These are phyloP conservation scores for Drosophila fungiperda DNA, from an alignment of 2,888 invertebrate genomes.

Conservation along the genomic window DNA sequence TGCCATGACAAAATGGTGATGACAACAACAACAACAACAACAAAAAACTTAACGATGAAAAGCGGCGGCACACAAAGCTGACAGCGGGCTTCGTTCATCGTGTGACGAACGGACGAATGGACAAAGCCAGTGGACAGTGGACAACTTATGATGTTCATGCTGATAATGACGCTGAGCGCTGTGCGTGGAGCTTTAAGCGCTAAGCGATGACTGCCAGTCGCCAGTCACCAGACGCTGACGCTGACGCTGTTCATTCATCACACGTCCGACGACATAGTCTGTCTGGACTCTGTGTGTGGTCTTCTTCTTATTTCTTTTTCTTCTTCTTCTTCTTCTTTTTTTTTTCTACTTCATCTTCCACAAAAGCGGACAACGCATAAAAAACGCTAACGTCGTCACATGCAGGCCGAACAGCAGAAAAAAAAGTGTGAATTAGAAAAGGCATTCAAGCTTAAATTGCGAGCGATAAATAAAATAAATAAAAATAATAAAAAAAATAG, in stretches of 20 bases:
- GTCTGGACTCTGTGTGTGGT: slow-evolving; percentile 47
- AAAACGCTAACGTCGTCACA: slow-evolving; percentile 74
- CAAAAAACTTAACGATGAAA: slow-evolving; percentile 44
- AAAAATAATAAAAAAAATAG: slow-evolving; percentile 14
- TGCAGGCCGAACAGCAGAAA: slow-evolving; percentile 41
- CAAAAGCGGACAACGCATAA: slow-evolving; percentile 62
- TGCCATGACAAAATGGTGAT: slow-evolving; percentile 34
- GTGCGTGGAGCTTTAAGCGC: neutral
- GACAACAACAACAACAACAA: slow-evolving; percentile 5
- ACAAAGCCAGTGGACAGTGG: slow-evolving; percentile 19
- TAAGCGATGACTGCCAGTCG: slow-evolving; percentile 30
- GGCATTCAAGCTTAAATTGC: slow-evolving; percentile 77
- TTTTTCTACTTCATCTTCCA: slow-evolving; percentile 23
- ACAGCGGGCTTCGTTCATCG: slow-evolving; percentile 44
- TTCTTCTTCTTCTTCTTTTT: slow-evolving; percentile 27
- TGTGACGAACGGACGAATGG: slow-evolving; percentile 26
- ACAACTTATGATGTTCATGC: slow-evolving; percentile 43
- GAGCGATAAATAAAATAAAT: slow-evolving; percentile 49
- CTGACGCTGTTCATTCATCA: slow-evolving; percentile 68
- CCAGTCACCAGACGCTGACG: slow-evolving; percentile 1
- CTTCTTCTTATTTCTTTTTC: slow-evolving; percentile 31
- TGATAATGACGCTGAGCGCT: slow-evolving; percentile 24
- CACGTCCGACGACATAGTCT: slow-evolving; percentile 47
- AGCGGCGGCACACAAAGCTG: slow-evolving; percentile 71
- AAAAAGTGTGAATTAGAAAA: slow-evolving; percentile 80